phyloP scores from a whole-genome alignment of 2,888 invertebrate genomes.

The Myathropa florea region DNA sequence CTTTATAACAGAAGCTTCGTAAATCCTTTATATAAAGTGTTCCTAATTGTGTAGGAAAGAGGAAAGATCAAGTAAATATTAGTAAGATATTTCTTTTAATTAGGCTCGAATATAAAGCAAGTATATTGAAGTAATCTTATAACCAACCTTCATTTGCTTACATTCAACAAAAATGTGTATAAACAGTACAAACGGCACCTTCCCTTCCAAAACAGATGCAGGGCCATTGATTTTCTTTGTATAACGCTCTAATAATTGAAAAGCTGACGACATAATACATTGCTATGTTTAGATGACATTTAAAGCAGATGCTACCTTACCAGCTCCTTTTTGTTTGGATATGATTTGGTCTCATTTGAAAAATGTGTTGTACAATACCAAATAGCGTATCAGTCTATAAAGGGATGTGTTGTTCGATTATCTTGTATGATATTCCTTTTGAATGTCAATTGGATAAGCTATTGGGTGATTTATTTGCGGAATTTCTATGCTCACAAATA shows the following conservation, averaged over 20 bases:
- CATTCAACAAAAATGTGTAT: neutral
- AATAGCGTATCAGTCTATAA: neutral
- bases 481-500: neutral
- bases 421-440: neutral
- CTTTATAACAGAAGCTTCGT: neutral
- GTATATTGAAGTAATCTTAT: no score
- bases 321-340: no score
- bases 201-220: no score
- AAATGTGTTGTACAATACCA: neutral
- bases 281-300: neutral
- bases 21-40: neutral
- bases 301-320: neutral
- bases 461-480: neutral
- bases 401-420: neutral
- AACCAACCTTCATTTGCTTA: neutral
- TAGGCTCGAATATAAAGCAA: no score
- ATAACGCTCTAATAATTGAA: neutral
- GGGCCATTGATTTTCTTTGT: neutral
- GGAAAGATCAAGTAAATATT: neutral
- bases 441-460: neutral
- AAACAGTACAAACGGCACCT: no score
- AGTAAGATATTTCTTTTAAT: neutral
- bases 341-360: neutral
- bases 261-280: neutral
- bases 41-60: neutral